A percentile compares a stretch with the other conserved stretches of the same genome.
These are phyloP conservation scores for Champsocephalus gunnari DNA, from an alignment of 2,797 vertebrate genomes.

Conservation along the genomic window DNA sequence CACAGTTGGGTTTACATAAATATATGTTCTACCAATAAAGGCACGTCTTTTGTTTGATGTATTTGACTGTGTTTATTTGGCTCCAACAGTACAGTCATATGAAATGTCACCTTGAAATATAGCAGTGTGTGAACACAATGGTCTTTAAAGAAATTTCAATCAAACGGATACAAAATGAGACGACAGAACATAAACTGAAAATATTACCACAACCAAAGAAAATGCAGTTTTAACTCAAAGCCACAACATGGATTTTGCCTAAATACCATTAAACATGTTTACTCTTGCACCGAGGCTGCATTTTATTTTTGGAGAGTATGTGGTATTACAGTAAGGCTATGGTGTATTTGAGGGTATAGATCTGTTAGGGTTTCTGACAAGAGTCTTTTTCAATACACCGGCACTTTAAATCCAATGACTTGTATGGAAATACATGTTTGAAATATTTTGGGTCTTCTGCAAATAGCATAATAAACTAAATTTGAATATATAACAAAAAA, in stretches of 20 bases:
- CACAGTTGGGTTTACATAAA: neutral
- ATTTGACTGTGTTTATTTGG: conserved; percentile 82
- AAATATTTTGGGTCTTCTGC: conserved; percentile 67
- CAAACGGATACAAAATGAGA: conserved; percentile 61
- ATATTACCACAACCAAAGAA: conserved; percentile 40
- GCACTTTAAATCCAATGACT: neutral
- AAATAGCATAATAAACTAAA: conserved; percentile 22
- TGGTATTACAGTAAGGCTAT: conserved; percentile 44
- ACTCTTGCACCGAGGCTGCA: conserved; percentile 19
- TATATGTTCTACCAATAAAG: conserved; percentile 15
- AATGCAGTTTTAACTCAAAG: conserved; percentile 17
- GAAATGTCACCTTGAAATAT: conserved; percentile 77
- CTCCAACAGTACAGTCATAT: conserved; percentile 82
- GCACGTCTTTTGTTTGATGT: conserved; percentile 28
- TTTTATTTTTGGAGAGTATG: conserved; percentile 23
- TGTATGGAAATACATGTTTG: conserved; percentile 39
- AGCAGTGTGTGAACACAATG: conserved; percentile 63
- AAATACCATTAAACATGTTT: neutral
- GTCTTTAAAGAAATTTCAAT: conserved; percentile 70
- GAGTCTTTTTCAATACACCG: neutral
- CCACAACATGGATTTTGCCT: conserved; percentile 13
- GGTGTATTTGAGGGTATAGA: conserved; percentile 6
- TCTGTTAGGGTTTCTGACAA: conserved; percentile 3
- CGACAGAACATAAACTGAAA: conserved; percentile 55
- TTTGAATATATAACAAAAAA: conserved; percentile 49